Evolutionary conservation across 2,113 vertebrate genomes (phyloP), one percentile per base, ranked within the genome.

Genomic region (Hylia prasina): DNA sequence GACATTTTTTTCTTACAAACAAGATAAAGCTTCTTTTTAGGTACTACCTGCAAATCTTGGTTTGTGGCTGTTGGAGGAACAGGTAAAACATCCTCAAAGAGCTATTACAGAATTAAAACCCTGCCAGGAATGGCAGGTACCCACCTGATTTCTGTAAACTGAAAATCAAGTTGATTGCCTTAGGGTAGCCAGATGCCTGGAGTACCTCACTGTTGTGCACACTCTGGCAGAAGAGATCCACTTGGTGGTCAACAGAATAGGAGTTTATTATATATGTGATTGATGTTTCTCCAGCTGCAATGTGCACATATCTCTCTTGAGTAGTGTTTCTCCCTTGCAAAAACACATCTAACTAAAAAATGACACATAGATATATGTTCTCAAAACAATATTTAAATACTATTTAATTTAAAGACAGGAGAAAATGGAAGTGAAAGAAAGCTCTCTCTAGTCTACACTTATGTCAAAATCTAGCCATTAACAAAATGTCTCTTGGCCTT

Each of bases 231-330:
- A 98, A 84, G 28, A 98, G 48, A 44, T 93, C 90, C 71, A 98
- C 66, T 87, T 35, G 96, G 60, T 98, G 96, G 6, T 64, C 89
- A 23, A 24, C 35, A n/a, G 31, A 28, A 19, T 95, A 94, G 61
- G 97, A 92, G 54, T 98, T 98, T 60, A 98, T 33, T 14, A 94
- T 85, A 28, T 97, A 98, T 15, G 78, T 89, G 50, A 98, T 47
- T 61, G 97, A 96, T 6, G 87, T 95, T 70, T 97, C 95, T 82
- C 97, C 96, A 3, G 96, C 97, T 47, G 91, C 69, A 91, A 98
- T 35, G 45, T 71, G 90, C 78, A 96, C 40, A 1, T 87, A 96
- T 42, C 97, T 97, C 92, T 97, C 97, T n/a, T 91, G 87, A 93
- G 97, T 92, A 33, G 93, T 37, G 20, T 92, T 48, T 10, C 37